phyloP scores from a whole-genome alignment of 2,797 vertebrate species.

The Intellagama lesueurii region DNA sequence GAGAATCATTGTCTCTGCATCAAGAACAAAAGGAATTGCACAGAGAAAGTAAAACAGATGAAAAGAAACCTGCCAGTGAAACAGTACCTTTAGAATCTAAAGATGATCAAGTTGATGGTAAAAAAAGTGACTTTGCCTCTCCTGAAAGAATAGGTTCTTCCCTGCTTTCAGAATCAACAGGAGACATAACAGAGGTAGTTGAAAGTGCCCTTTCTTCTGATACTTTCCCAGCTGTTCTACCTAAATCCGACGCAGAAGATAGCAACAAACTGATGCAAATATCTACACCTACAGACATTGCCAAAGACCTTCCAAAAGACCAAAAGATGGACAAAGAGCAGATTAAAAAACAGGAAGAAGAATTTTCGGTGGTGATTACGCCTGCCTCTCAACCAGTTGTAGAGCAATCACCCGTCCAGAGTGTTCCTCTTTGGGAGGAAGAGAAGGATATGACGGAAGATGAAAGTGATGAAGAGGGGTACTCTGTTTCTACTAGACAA shows the following conservation, averaged over 20 bases:
- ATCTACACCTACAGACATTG: slow-evolving; percentile 50
- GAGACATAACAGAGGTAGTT: slow-evolving; percentile 53
- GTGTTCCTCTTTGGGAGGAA: slow-evolving; percentile 57
- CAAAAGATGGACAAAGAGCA: slow-evolving; percentile 61
- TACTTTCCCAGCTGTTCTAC: slow-evolving; percentile 49
- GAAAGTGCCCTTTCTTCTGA: slow-evolving; percentile 68
- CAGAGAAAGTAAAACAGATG: slow-evolving; percentile 65
- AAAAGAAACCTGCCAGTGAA: slow-evolving; percentile 68
- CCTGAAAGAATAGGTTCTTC: slow-evolving; percentile 67
- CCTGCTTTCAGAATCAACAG: slow-evolving; percentile 60
- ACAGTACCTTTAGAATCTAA: slow-evolving; percentile 64
- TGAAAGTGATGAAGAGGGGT: slow-evolving; percentile 70
- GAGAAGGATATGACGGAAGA: slow-evolving; percentile 71
- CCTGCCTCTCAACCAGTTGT: slow-evolving; percentile 54
- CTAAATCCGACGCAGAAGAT: slow-evolving; percentile 65
- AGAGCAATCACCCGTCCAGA: slow-evolving; percentile 52
- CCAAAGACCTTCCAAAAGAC: slow-evolving; percentile 73
- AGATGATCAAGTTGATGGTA: slow-evolving; percentile 69
- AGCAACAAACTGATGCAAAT: slow-evolving; percentile 61
- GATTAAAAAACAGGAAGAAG: slow-evolving; percentile 47
- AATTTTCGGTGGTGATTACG: slow-evolving; percentile 50
- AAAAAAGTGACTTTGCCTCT: slow-evolving; percentile 68
- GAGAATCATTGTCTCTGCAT: slow-evolving; percentile 55
- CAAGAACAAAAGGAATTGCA: slow-evolving; percentile 74
- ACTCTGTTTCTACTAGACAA: slow-evolving; percentile 47